phyloP scores from a whole-genome alignment of 1,140 invertebrate species.

The Diuraphis noxia region DNA sequence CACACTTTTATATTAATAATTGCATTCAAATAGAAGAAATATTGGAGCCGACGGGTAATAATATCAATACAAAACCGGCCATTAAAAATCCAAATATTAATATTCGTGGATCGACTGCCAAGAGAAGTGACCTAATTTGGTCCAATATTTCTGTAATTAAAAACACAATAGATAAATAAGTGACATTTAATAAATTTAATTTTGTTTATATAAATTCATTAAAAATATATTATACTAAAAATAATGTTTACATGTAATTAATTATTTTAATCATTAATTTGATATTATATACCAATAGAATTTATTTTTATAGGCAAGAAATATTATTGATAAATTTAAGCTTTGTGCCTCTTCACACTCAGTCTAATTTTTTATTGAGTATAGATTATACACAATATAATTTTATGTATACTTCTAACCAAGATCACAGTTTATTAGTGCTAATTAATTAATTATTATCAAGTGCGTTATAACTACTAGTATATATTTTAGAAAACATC shows the following conservation, averaged over 20 bases:
- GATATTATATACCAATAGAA: no score
- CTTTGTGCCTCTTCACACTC: not conserved
- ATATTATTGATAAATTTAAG: no score
- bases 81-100: slow-evolving; percentile 39
- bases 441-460: not conserved
- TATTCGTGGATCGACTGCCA: not conserved
- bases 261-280: no score
- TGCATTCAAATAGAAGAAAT: not conserved
- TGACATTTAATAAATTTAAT: no score
- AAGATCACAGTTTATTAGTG: not conserved
- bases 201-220: no score
- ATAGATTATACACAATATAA: not conserved
- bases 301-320: no score
- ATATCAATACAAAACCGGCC: slow-evolving; percentile 28
- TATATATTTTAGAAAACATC: not conserved
- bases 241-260: no score
- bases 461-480: not conserved
- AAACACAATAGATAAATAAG: not conserved
- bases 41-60: not conserved
- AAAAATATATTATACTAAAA: no score
- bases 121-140: not conserved
- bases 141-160: slow-evolving; percentile 43
- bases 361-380: not conserved
- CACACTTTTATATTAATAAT: not conserved
- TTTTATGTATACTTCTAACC: not conserved